phyloP scores from a whole-genome alignment of 1,140 invertebrate species.

The Papilio glaucus region DNA sequence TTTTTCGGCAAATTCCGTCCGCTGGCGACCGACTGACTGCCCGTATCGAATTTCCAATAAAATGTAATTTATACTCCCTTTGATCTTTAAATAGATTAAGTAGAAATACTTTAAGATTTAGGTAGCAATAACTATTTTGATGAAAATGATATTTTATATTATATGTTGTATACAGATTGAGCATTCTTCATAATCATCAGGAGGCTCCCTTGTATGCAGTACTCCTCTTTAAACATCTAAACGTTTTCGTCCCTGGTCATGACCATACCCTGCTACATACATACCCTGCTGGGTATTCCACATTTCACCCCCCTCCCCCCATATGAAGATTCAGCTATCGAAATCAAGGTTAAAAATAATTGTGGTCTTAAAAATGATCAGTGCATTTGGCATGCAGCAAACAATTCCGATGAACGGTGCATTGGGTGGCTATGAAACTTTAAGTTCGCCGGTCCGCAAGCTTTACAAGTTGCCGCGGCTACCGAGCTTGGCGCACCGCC shows the following conservation, averaged over 20 bases:
- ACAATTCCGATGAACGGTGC: background rate
- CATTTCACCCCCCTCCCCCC: no score
- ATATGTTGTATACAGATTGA: background rate
- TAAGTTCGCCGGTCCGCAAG: background rate
- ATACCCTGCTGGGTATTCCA: no score
- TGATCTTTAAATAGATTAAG: constrained; percentile 40
- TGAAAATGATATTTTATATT: background rate
- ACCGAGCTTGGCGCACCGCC: background rate
- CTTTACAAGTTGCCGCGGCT: constrained; percentile 4
- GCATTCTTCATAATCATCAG: no score
- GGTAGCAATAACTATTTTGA: background rate
- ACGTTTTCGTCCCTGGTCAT: no score
- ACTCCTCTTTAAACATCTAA: no score
- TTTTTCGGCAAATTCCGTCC: constrained; percentile 17
- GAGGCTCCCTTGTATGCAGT: no score
- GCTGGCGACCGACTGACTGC: background rate
- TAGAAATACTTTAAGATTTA: background rate
- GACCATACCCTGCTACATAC: no score
- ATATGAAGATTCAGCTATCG: background rate
- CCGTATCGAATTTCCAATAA: constrained; percentile 9
- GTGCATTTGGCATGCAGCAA: background rate
- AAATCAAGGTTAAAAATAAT: background rate
- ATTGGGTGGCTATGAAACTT: constrained; percentile 3
- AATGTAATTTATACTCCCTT: constrained; percentile 18
- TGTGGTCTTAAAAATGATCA: background rate